These are phyloP conservation scores for Leucania comma DNA, from an alignment of 2,888 invertebrate species.

Conservation along the genomic window DNA sequence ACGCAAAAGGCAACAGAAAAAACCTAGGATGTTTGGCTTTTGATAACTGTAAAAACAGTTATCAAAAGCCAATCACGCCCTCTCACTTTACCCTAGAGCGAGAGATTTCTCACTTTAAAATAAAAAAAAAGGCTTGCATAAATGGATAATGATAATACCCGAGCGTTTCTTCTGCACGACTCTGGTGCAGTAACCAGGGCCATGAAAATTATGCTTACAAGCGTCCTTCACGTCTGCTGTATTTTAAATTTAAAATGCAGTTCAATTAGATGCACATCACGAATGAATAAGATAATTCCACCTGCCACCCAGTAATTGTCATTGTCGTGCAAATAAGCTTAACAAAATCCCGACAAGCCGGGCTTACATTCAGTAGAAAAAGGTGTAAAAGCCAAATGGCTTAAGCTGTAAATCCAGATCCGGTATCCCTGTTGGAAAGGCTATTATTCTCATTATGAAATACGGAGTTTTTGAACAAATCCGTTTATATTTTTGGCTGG, in stretches of 20 bases:
- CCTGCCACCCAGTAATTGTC: slow-evolving; percentile 35
- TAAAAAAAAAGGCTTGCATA: too few relatives aligned
- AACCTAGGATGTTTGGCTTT: too few relatives aligned
- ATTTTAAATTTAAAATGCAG: slow-evolving; percentile 24
- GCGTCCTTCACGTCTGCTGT: not conserved
- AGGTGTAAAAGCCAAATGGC: slow-evolving; percentile 45
- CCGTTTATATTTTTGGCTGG: slow-evolving; percentile 28
- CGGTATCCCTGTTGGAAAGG: slow-evolving; percentile 8
- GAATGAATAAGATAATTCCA: slow-evolving; percentile 13
- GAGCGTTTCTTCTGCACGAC: too few relatives aligned
- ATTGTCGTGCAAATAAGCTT: slow-evolving; percentile 27
- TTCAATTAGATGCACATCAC: slow-evolving; percentile 20
- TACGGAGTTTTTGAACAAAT: slow-evolving; percentile 32
- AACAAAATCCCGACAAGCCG: slow-evolving; percentile 19
- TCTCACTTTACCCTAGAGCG: too few relatives aligned
- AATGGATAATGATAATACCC: too few relatives aligned
- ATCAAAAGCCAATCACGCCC: too few relatives aligned
- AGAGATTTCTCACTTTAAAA: too few relatives aligned
- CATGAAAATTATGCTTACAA: too few relatives aligned
- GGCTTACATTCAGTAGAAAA: slow-evolving; percentile 24
- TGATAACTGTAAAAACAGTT: too few relatives aligned
- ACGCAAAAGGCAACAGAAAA: too few relatives aligned
- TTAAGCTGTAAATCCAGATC: slow-evolving; percentile 27
- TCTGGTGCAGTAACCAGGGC: too few relatives aligned
- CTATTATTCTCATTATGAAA: slow-evolving; percentile 45